These are phyloP conservation scores for Ellobius talpinus DNA, from an alignment of 2,113 vertebrate species.

Conservation along the genomic window DNA sequence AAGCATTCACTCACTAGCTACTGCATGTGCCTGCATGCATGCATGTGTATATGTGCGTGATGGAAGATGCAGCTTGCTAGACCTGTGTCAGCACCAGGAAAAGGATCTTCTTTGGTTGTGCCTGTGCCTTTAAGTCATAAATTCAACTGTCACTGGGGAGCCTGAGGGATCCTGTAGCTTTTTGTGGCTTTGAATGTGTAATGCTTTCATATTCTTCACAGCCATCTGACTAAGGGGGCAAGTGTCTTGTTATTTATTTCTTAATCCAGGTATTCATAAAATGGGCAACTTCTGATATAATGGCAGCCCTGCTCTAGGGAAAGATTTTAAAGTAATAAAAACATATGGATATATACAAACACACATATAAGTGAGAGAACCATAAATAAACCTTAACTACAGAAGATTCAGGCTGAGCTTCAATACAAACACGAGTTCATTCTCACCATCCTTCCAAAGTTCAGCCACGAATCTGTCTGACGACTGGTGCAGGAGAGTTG, in stretches of 20 bases:
- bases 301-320: conserved; percentile 83
- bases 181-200: neutral
- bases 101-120: neutral
- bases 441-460: conserved; percentile 98
- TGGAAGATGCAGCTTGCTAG: neutral
- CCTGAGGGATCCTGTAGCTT: neutral
- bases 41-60: neutral
- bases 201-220: neutral
- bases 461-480: conserved; percentile 97
- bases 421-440: neutral
- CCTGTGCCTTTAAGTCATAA: neutral
- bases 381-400: neutral
- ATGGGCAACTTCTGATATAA: conserved; percentile 20
- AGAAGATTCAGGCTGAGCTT: neutral
- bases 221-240: conserved; percentile 40
- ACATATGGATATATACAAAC: neutral
- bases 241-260: conserved; percentile 25
- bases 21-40: neutral
- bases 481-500: conserved; percentile 97
- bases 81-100: neutral
- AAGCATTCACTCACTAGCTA: neutral
- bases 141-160: neutral
- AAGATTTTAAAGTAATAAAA: conserved; percentile 15
- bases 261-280: conserved; percentile 28
- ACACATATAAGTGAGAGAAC: neutral